Evolutionary conservation across 2,113 vertebrate genomes (phyloP).

Genomic region (Podarcis raffonei): DNA sequence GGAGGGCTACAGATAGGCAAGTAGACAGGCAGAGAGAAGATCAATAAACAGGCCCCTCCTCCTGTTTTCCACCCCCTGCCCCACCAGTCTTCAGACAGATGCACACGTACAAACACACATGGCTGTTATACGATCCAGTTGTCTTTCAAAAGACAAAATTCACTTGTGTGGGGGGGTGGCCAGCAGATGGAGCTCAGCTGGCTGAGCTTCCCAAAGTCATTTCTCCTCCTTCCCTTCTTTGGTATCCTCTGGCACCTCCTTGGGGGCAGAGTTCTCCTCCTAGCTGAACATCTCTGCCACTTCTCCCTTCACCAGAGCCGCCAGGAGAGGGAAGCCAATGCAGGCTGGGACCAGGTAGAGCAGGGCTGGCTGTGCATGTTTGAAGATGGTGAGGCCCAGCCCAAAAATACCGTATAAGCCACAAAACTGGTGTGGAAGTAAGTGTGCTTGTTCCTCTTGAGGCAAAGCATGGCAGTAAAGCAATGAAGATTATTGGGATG

Average conservation of each 20-base stretch:
- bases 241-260: slow-evolving; percentile 67
- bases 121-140: slow-evolving; percentile 65
- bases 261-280: slow-evolving; percentile 74
- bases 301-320: slow-evolving; percentile 93
- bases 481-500: too few species aligned
- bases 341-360: slow-evolving; percentile 95
- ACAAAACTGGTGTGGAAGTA: slow-evolving; percentile 98
- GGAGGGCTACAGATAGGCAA: too few species aligned
- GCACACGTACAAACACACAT: slow-evolving; percentile 57
- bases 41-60: neutral
- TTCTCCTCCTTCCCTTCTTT: slow-evolving; percentile 77
- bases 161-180: slow-evolving; percentile 14
- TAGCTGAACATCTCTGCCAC: slow-evolving; percentile 97
- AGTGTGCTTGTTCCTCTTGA: slow-evolving; percentile 95
- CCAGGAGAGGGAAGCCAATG: slow-evolving; percentile 91
- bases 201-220: slow-evolving; percentile 49
- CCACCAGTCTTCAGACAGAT: neutral
- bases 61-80: slow-evolving; percentile 17
- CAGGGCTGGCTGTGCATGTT: slow-evolving; percentile 95
- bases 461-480: slow-evolving; percentile 49
- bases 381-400: slow-evolving; percentile 95
- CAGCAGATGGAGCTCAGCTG: neutral
- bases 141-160: slow-evolving; percentile 21
- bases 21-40: neutral
- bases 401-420: slow-evolving; percentile 91